phyloP scores from a whole-genome alignment of 2,888 invertebrate species.

The Volucella inflata region DNA sequence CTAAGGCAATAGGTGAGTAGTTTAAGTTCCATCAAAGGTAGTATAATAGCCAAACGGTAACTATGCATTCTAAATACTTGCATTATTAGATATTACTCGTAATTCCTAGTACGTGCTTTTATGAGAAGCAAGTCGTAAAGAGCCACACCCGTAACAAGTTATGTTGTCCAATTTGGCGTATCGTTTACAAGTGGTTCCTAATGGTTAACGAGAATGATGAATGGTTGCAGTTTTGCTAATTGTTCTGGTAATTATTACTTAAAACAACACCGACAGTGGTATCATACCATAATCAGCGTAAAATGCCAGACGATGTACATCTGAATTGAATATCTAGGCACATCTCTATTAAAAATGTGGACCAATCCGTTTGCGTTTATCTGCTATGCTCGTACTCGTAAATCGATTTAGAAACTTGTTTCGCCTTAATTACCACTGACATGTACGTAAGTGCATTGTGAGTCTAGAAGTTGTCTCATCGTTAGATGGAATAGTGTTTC shows the following conservation, averaged over 20 bases:
- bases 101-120: neutral
- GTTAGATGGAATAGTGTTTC: neutral
- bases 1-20: conserved; percentile 38
- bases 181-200: conserved; percentile 12
- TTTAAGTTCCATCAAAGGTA: conserved; percentile 14
- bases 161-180: neutral
- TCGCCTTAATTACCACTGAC: conserved; percentile 22
- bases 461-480: no score
- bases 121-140: neutral
- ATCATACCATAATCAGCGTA: conserved; percentile 8
- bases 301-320: conserved; percentile 4
- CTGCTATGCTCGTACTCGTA: neutral
- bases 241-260: conserved; percentile 23
- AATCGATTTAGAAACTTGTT: conserved; percentile 1
- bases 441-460: neutral
- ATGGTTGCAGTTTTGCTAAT: conserved; percentile 30
- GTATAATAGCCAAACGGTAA: conserved; percentile 21
- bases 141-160: neutral
- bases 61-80: conserved; percentile 14
- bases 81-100: neutral
- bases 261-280: conserved; percentile 3
- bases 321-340: conserved; percentile 5
- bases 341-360: neutral
- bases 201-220: conserved; percentile 19
- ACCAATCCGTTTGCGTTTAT: conserved; percentile 16